Base-by-base conservation (phyloP, 2,888 invertebrate species). In the Steromphala cineraria region DNA sequence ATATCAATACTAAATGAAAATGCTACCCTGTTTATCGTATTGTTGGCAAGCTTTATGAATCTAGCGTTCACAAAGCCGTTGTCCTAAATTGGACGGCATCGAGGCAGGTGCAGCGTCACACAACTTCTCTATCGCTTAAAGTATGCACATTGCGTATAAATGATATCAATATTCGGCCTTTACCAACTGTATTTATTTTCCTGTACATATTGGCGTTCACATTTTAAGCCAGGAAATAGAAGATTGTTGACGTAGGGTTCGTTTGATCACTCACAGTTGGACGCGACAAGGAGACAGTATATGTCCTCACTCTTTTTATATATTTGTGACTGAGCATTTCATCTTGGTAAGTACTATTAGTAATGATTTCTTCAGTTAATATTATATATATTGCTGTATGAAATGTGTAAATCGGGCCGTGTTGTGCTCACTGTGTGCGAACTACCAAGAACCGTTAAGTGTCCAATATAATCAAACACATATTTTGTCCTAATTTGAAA, bases 1-100 rank as follows among this genome's bases (percentile, higher is more conserved):
- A 62, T 62, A 62, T 62, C 62, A 62, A 62, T 62, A 62, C 62
- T 62, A 62, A 62, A 62, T 62, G 62, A 62, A 62, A 62, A 62
- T 62, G 62, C 62, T 28, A 17, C 62, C 13, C 28, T 28, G 62
- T 62, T 62, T 62, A 62, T 62, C 62, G 62, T 62, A 62, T 62
- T 62, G 62, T 62, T 17, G 28, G 15, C 1, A 24, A 28, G 28
- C 28, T 17, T 62, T 62, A 62, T 62, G 62, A 62, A 62, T 28
- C 28, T 24, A 62, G 62, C 21, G 15, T 17, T 24, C 28, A 62
- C 62, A 62, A 62, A 62, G 62, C 28, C 62, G 19, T 62, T n/a
- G 62, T 62, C 28, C 62, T 24, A 62, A 62, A 62, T 62, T 62
- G 28, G 62, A 62, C 24, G 28, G 62, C 28, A 15, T 13, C 15